Base-by-base conservation (phyloP, 2,888 invertebrate species). In the Spodoptera littoralis region DNA sequence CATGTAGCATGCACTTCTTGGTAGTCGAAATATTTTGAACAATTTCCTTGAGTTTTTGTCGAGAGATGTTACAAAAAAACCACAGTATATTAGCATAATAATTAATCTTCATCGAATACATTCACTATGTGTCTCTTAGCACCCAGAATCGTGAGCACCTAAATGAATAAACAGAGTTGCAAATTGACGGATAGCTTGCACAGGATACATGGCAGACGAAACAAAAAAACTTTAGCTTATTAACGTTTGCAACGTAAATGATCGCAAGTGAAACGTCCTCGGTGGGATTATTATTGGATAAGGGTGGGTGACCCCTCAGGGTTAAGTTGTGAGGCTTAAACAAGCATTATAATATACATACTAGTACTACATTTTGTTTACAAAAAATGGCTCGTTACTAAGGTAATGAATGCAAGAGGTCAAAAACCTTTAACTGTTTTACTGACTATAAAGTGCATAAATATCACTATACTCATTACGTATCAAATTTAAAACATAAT, bases 161-260 rank as follows among this genome's bases (percentile, higher is more conserved):
- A 70, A 71, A 65, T 54, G 54, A 64, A 72, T 71, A 80, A 58
- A 76, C 73, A 69, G 69, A 61, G 67, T 72, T 55, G 69, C 71
- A 82, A 89, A 86, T 86, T 87, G 87, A 90, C 88, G 88, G 85
- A 89, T 90, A 82, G 79, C 80, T 77, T 49, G 60, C 84, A 84
- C 91, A 88, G 92, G 92, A 92, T 89, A 85, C 83, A 47, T 55
- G 43, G 84, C 92, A 92, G 92, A 92, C 92, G 71, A 73, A 79
- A 81, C 81, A 84, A 84, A 86, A 86, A 87, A 85, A 85, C 76
- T 69, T 61, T 62, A 70, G 76, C 79, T 82, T 81, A 83, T 82
- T 84, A 83, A 73, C 79, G 73, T 72, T 73, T 67, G 65, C 76
- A 75, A 66, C 72, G 83, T 79, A 78, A 82, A 80, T 70, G 85